phyloP scores from a whole-genome alignment of 2,113 vertebrate genomes.

The Vulpes vulpes region DNA sequence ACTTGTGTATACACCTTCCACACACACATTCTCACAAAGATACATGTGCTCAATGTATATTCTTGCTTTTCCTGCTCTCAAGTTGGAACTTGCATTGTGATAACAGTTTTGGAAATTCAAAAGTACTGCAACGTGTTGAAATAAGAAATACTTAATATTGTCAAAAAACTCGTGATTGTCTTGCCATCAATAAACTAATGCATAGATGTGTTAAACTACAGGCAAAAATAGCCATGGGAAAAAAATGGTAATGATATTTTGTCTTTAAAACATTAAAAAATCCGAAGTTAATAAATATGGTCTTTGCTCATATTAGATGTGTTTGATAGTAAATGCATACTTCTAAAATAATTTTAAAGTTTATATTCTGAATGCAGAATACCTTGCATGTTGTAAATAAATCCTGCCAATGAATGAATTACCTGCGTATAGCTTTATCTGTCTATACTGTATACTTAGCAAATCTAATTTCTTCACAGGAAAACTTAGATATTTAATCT shows the following conservation, averaged over 20 bases:
- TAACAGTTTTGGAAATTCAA: slow-evolving; percentile 83
- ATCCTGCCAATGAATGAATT: background rate
- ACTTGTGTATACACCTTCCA: slow-evolving; percentile 79
- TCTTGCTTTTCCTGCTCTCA: slow-evolving; percentile 79
- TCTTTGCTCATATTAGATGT: background rate
- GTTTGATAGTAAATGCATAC: background rate
- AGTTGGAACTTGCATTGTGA: slow-evolving; percentile 81
- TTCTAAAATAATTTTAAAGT: background rate
- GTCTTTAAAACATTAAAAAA: background rate
- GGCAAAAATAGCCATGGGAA: slow-evolving; percentile 67
- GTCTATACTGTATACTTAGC: background rate
- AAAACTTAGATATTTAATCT: background rate
- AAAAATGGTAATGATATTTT: background rate
- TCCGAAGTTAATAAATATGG: background rate
- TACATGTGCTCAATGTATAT: slow-evolving; percentile 76
- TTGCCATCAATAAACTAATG: slow-evolving; percentile 86
- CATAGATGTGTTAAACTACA: slow-evolving; percentile 81
- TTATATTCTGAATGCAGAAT: background rate
- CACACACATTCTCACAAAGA: slow-evolving; percentile 69
- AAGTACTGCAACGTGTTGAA: slow-evolving; percentile 82
- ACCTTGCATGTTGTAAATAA: background rate
- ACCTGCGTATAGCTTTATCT: background rate
- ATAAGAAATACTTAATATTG: slow-evolving; percentile 84
- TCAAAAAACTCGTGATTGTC: slow-evolving; percentile 84
- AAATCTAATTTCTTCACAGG: background rate